phyloP scores from a whole-genome alignment of 2,888 invertebrate species.

The Drosophila bunnanda region DNA sequence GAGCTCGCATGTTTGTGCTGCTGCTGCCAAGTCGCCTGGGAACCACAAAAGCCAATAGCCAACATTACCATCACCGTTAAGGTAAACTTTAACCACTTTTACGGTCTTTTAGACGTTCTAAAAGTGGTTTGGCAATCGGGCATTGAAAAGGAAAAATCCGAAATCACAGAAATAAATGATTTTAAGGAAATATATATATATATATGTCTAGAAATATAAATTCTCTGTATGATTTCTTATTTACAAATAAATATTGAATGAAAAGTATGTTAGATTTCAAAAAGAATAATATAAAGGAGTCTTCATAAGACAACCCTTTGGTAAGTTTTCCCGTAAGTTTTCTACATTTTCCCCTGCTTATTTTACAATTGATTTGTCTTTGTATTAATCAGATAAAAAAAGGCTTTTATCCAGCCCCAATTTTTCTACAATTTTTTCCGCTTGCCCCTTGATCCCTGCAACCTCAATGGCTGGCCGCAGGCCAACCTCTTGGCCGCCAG shows the following conservation, averaged over 20 bases:
- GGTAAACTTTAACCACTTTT: constrained; percentile 48
- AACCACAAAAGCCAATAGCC: constrained; percentile 72
- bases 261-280: too few relatives aligned
- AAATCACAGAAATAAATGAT: not conserved
- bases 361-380: constrained; percentile 14
- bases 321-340: not conserved
- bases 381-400: not conserved
- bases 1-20: constrained; percentile 68
- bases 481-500: constrained; percentile 36
- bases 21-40: constrained; percentile 67
- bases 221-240: not conserved
- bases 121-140: constrained; percentile 58
- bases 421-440: constrained; percentile 17
- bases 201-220: not conserved
- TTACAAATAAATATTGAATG: not conserved
- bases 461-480: constrained; percentile 15
- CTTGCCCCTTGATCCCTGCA: constrained; percentile 24
- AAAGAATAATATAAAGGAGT: too few relatives aligned
- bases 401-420: not conserved
- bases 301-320: too few relatives aligned
- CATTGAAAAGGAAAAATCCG: constrained; percentile 16
- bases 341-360: not conserved
- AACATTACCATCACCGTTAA: constrained; percentile 38
- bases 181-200: not conserved
- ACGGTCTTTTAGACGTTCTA: constrained; percentile 63